Conservation (phyloP, 23 tunicate species). For the Trididemnum miniatum region DNA sequence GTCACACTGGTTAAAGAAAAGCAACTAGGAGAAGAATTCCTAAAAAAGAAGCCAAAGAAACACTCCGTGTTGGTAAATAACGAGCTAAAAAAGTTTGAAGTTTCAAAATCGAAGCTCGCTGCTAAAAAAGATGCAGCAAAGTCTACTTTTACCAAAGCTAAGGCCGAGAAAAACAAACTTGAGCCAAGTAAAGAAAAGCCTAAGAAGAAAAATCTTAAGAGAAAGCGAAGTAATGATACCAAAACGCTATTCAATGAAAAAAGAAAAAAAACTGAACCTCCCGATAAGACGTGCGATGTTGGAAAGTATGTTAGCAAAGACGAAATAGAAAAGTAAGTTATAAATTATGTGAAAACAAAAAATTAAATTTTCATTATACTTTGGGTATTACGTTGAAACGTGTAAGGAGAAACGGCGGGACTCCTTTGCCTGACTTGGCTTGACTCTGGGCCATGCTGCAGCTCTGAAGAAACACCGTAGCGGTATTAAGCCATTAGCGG, state of each 20-base stretch:
- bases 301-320: conserved; percentile 44
- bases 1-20: too few species aligned
- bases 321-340: conserved; percentile 47
- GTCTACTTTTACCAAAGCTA: too few species aligned
- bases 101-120: background rate
- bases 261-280: background rate
- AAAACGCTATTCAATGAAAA: background rate
- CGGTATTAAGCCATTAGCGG: too few species aligned
- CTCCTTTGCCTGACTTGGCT: too few species aligned
- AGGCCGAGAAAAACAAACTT: too few species aligned
- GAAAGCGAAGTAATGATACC: background rate
- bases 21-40: background rate
- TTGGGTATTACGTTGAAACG: too few species aligned
- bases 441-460: too few species aligned
- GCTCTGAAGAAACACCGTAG: too few species aligned
- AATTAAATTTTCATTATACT: too few species aligned
- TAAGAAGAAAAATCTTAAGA: background rate
- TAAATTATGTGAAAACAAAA: too few species aligned
- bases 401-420: too few species aligned
- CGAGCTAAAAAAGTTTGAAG: background rate
- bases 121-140: background rate
- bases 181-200: background rate
- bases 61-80: too few species aligned
- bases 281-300: background rate
- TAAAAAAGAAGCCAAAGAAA: background rate